These are phyloP conservation scores for Caenorhabditis sp. DNA, from an alignment of 2,888 invertebrate genomes.

Conservation along the genomic window DNA sequence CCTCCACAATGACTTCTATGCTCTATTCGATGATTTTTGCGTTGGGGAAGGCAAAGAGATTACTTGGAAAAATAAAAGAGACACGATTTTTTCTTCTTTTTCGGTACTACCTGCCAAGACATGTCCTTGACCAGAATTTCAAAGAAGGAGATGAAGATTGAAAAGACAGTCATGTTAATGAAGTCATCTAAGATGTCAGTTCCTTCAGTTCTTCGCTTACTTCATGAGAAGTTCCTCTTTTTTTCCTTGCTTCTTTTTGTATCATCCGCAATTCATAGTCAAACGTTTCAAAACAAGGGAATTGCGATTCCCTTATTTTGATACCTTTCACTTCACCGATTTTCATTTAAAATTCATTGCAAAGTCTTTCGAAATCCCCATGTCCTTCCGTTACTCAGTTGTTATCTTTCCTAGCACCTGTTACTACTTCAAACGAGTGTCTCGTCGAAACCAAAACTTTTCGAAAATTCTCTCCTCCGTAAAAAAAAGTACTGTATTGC, in stretches of 20 bases:
- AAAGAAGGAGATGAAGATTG: conserved; percentile 19
- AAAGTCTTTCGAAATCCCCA: not conserved
- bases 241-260: not conserved
- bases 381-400: conserved; percentile 15
- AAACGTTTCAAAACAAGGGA: no score
- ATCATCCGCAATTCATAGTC: no score
- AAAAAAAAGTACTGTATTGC: conserved; percentile 4
- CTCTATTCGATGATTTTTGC: conserved; percentile 28
- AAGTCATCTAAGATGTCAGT: conserved; percentile 27
- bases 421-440: conserved; percentile 1
- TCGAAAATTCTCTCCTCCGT: not conserved
- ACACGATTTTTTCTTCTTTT: conserved; percentile 13
- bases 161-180: conserved; percentile 22
- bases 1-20: not conserved
- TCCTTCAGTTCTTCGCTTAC: not conserved
- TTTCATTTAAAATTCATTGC: not conserved
- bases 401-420: conserved; percentile 22
- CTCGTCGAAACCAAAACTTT: not conserved
- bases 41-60: conserved; percentile 12
- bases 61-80: conserved; percentile 8
- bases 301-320: no score
- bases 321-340: not conserved
- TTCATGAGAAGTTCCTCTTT: no score
- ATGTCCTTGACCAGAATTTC: conserved; percentile 41
- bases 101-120: conserved; percentile 6